These are phyloP conservation scores for Contarinia nasturtii DNA, from an alignment of 1,140 invertebrate species.

Conservation along the genomic window DNA sequence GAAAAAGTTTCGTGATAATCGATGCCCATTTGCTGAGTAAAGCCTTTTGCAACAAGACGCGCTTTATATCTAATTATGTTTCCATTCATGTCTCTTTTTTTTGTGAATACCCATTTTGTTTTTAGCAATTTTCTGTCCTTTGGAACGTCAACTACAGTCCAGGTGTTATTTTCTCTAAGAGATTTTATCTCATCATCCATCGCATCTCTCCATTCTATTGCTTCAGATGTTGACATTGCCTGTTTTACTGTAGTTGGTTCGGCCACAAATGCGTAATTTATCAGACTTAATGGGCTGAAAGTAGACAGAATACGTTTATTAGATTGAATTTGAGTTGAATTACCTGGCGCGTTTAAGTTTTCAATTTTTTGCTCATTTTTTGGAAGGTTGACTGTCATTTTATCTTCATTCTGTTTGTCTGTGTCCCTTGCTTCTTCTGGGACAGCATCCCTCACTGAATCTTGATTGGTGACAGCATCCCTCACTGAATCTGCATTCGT, in stretches of 20 bases:
- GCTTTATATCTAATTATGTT: conserved; percentile 3
- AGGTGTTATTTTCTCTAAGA: conserved; percentile 8
- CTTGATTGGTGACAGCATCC: too few relatives aligned
- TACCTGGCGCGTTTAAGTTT: too few relatives aligned
- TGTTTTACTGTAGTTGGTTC: conserved; percentile 12
- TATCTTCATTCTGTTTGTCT: too few relatives aligned
- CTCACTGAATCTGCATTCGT: too few relatives aligned
- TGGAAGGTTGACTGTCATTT: too few relatives aligned
- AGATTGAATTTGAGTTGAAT: too few relatives aligned
- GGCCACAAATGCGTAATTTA: too few relatives aligned
- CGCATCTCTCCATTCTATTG: conserved; percentile 6
- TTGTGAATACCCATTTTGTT: conserved; percentile 11
- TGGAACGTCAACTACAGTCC: conserved; percentile 7
- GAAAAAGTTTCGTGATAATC: conserved; percentile 11
- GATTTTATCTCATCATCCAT: conserved; percentile 9
- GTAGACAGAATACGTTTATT: too few relatives aligned
- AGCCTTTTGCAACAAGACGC: conserved; percentile 11
- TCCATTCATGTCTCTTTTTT: neutral
- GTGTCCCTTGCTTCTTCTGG: too few relatives aligned
- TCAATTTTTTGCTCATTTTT: too few relatives aligned
- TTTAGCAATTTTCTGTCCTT: conserved; percentile 6
- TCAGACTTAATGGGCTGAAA: too few relatives aligned
- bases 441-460: too few relatives aligned
- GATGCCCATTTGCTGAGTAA: conserved; percentile 7
- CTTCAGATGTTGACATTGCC: conserved; percentile 5